Evolutionary conservation across 2,888 invertebrate genomes (phyloP).

Genomic region (Ophraella communa): DNA sequence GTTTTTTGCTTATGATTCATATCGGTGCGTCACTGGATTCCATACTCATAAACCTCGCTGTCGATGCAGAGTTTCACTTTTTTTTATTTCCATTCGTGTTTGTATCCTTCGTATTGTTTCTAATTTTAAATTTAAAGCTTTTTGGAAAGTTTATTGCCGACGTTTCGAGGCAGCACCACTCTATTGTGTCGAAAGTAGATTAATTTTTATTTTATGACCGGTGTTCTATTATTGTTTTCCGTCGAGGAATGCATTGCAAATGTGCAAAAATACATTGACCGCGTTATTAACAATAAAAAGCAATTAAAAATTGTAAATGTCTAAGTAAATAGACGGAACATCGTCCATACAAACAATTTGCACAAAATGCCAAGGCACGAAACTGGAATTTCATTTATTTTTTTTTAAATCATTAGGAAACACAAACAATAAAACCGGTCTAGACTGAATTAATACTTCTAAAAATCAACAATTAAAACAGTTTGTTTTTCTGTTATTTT

Average conservation of each 20-base stretch:
- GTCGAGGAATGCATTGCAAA: slow-evolving; percentile 1
- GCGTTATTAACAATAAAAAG: too few relatives aligned
- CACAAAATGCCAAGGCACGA: background rate
- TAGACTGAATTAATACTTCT: too few relatives aligned
- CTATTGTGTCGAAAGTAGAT: slow-evolving; percentile 13
- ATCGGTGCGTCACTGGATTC: background rate
- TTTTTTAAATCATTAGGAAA: too few relatives aligned
- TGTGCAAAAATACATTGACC: too few relatives aligned
- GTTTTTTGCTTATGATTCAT: too few relatives aligned
- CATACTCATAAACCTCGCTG: background rate
- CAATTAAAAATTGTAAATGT: too few relatives aligned
- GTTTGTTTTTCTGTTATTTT: too few relatives aligned
- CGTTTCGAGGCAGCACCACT: background rate
- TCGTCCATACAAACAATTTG: background rate
- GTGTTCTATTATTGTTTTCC: slow-evolving; percentile 19
- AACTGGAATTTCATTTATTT: too few relatives aligned
- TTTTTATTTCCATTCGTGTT: slow-evolving; percentile 4
- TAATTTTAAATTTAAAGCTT: slow-evolving; percentile 28
- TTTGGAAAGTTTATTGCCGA: slow-evolving; percentile 19
- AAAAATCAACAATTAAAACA: too few relatives aligned
- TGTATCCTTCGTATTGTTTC: slow-evolving; percentile 19
- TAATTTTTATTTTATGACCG: slow-evolving; percentile 22
- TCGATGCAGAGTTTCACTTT: slow-evolving; percentile 1
- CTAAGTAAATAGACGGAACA: too few relatives aligned
- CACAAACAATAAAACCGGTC: too few relatives aligned